Evolutionary conservation across 1,140 invertebrate genomes (phyloP), one percentile per base, ranked within the genome.

Genomic region (Sycophaga agraensis): DNA sequence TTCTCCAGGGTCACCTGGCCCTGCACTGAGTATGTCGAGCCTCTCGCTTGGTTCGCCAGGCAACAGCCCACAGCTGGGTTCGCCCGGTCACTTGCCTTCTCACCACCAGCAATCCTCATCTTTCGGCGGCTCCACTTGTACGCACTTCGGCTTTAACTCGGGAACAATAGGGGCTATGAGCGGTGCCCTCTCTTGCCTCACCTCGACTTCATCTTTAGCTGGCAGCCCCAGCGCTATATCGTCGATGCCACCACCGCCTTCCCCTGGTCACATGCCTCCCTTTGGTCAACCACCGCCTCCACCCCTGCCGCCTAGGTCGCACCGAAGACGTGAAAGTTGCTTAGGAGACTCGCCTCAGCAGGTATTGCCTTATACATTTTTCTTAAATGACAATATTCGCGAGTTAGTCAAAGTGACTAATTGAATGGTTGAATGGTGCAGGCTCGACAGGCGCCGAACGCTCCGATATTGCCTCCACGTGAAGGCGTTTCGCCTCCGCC

Each of bases 391-490:
- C 53, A 45, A 43, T 31, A 31, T 31, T 31, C 4, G 11, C 11
- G 28, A 31, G 11, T 31, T 31, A 31, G 28, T 31, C 11, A 31
- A 31, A 31, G 28, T 31, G 28, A 31, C 28, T 6, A 31, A 4
- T n/a, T n/a, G n/a, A n/a, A n/a, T n/a, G n/a, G n/a, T n/a, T n/a
- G n/a, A n/a, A n/a, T n/a, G n/a, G n/a, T 22, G 48, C 51, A 84
- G 79, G 81, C 74, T 31, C 80, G 82, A 68, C 85, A 87, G 74
- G 83, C 84, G 19, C 82, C 84, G 19, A 84, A 86, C 66, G 83
- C 84, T 35, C 85, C 85, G 2, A 77, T 83, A 34, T 74, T 87
- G 64, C 86, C 86, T 17, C 86, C 87, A 14, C 76, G 86, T 58
- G 72, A 80, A 24, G 83, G 85, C 51, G 64, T 81, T 1, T 84